Conservation (phyloP, 2,888 invertebrate genomes). For the Acleris sparsana region DNA sequence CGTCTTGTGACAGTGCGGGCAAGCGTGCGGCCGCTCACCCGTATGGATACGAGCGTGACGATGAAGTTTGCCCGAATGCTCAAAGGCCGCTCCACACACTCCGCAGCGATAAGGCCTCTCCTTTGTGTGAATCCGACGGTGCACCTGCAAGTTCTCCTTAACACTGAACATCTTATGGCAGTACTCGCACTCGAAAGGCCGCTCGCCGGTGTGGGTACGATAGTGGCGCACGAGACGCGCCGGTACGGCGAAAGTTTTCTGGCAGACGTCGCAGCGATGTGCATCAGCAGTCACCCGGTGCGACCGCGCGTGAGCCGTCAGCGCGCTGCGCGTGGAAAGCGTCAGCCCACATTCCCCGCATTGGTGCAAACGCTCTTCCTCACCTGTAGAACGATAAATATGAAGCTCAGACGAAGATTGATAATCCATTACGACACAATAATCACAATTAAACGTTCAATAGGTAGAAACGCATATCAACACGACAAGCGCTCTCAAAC, state of each 20-base stretch:
- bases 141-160: constrained; percentile 95
- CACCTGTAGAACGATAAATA: constrained; percentile 76
- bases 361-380: constrained; percentile 76
- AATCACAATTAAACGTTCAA: constrained; percentile 40
- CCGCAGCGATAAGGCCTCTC: constrained; percentile 95
- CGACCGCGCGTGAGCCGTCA: constrained; percentile 87
- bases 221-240: constrained; percentile 93
- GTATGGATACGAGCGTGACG: constrained; percentile 96
- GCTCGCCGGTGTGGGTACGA: constrained; percentile 94
- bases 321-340: constrained; percentile 89
- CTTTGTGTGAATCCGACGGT: constrained; percentile 94
- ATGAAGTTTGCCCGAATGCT: constrained; percentile 95
- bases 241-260: constrained; percentile 95
- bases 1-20: constrained; percentile 93
- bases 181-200: constrained; percentile 95
- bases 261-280: constrained; percentile 94
- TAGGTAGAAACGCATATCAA: constrained; percentile 42
- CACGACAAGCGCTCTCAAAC: constrained; percentile 71
- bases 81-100: constrained; percentile 94
- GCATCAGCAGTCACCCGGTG: constrained; percentile 85
- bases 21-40: constrained; percentile 94
- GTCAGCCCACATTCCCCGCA: constrained; percentile 89
- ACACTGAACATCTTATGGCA: constrained; percentile 96
- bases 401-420: constrained; percentile 54
- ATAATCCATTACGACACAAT: constrained; percentile 51